Conservation (phyloP, 2,797 vertebrate genomes). For the Picus viridis region DNA sequence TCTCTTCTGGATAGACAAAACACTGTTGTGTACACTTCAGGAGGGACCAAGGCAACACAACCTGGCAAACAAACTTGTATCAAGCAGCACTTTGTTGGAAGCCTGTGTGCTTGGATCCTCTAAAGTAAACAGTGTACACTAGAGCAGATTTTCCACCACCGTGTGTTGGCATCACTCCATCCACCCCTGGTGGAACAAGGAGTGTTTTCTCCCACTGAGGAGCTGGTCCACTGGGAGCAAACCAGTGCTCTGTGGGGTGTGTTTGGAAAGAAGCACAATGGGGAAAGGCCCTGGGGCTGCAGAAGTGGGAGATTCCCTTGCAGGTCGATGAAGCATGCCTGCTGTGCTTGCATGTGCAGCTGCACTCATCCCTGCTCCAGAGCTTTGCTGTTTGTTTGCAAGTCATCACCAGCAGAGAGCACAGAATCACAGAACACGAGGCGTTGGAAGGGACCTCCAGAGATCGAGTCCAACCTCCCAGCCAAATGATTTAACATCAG, state of each 20-base stretch:
- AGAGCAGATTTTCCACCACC: neutral
- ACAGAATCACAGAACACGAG: too few species aligned
- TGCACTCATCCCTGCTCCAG: neutral
- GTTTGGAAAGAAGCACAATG: neutral
- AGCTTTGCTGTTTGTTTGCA: neutral
- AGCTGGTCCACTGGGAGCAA: neutral
- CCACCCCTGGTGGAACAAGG: neutral
- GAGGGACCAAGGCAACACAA: neutral
- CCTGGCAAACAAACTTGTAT: neutral
- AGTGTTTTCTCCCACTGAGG: neutral
- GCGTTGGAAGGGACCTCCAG: too few species aligned
- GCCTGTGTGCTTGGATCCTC: neutral
- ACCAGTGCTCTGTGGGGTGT: fast-evolving
- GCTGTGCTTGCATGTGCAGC: neutral
- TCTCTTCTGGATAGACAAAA: neutral
- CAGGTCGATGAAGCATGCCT: neutral
- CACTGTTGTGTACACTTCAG: neutral
- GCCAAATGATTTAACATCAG: neutral
- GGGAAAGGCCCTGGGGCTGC: neutral
- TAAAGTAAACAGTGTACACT: neutral
- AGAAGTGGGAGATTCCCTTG: neutral
- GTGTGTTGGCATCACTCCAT: neutral
- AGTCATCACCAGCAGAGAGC: neutral
- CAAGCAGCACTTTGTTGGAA: neutral
- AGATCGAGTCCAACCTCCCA: too few species aligned